These are phyloP conservation scores for Drosophila murphyi DNA, from an alignment of 1,140 invertebrate genomes.

Conservation along the genomic window DNA sequence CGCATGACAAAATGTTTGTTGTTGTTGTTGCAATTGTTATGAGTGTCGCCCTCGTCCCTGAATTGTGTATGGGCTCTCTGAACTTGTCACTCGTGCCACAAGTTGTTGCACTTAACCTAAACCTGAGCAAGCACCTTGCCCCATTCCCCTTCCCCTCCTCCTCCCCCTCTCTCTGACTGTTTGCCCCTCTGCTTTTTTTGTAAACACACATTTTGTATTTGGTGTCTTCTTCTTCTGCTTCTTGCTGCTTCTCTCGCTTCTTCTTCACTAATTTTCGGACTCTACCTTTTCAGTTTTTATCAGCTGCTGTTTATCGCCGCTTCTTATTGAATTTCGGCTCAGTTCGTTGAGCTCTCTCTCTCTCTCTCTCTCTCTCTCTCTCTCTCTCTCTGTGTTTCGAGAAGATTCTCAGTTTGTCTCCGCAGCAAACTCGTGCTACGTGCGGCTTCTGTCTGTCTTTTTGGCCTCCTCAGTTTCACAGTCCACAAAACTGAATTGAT, in stretches of 20 bases:
- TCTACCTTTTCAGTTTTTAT: constrained; percentile 69
- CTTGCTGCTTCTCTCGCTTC: constrained; percentile 16
- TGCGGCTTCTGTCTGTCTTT: constrained; percentile 21
- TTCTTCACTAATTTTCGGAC: constrained; percentile 71
- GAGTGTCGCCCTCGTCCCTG: constrained; percentile 12
- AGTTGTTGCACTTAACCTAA: constrained; percentile 55
- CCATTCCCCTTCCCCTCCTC: background rate
- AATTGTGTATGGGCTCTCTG: background rate
- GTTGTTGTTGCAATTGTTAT: constrained; percentile 35
- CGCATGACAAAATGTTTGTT: constrained; percentile 8
- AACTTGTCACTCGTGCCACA: constrained; percentile 77
- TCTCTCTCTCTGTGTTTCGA: background rate
- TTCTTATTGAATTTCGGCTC: constrained; percentile 68
- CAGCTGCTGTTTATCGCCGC: constrained; percentile 73
- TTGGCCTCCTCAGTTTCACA: constrained; percentile 19
- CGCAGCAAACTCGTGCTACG: constrained; percentile 63
- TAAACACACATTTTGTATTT: constrained; percentile 8
- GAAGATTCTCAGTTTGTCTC: constrained; percentile 21
- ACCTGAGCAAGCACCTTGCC: background rate
- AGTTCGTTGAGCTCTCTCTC: constrained; percentile 28
- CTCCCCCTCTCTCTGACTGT: background rate
- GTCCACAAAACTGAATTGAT: constrained; percentile 55
- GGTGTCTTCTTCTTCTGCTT: constrained; percentile 15
- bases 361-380: background rate
- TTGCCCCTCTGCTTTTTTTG: constrained; percentile 2